Base-by-base conservation (phyloP, 2,797 vertebrate species). In the Loris lydekkerianus region DNA sequence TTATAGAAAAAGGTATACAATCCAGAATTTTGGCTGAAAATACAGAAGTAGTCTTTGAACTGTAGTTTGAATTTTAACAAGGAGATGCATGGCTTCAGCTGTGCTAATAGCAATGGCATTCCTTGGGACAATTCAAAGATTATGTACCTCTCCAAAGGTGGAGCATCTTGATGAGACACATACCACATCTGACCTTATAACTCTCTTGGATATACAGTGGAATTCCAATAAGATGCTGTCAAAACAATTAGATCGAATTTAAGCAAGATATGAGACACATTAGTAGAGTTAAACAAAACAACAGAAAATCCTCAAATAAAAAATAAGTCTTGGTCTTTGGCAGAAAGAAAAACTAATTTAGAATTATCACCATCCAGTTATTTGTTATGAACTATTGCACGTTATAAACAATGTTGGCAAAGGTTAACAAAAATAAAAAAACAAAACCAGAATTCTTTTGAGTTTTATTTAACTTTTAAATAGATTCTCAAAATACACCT, bases 391-490 rank as follows among this genome's bases (percentile, higher is more conserved):
- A 83, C 7, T 80, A 31, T 37, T 85, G 31, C 49, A 85, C 61
- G 31, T 69, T 88, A 18, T 84, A 84, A 87, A 56, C 65, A 77
- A 80, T 78, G 21, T 82, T 49, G 82, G 49, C 73, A 86, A 88
- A 65, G 1, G 23, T 63, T 97, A 81, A 49, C 34, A n/a, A 27
- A 96, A 67, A 78, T 31, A 40, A 87, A 72, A 73, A 73, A 13
- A 34, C 56, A 72, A 93, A 86, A 53, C 37, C 10, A 8, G 53
- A 85, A 81, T 10, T 14, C 43, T 85, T 86, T 69, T 53, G 80
- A 61, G 13, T 84, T 92, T 90, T 90, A 76, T 92, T 94, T 90
- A 40, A 27, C 25, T 92, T 95, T 92, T 85, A 76, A 86, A 89
- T 23, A 10, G 69, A 92, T 84, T 95, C 63, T 89, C 67, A 61